A percentile compares a stretch with the other conserved stretches of the same genome.
Evolutionary conservation across 2,888 invertebrate species (phyloP).

Genomic region (Habrosyne pyritoides): DNA sequence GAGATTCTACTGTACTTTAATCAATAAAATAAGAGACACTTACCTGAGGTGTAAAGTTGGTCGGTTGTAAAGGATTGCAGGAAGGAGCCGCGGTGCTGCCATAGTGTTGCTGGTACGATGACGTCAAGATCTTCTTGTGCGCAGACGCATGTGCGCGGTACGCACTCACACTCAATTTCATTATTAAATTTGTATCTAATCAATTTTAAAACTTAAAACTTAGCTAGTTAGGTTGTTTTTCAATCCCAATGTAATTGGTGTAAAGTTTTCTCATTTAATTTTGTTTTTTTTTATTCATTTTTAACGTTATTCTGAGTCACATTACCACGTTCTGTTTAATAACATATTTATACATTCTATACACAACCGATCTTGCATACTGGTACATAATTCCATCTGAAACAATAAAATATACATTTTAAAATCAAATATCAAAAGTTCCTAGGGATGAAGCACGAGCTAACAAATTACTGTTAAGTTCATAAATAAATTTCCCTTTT

Average conservation of each 20-base stretch:
- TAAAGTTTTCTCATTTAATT: background rate
- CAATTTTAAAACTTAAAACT: conserved; percentile 15
- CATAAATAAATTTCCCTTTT: too few relatives aligned
- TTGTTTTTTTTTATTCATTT: background rate
- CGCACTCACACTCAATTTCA: conserved; percentile 95
- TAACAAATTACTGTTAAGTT: too few relatives aligned
- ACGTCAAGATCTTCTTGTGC: conserved; percentile 93
- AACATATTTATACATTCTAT: conserved; percentile 13
- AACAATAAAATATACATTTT: conserved; percentile 30
- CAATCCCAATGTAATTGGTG: background rate
- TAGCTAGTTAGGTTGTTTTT: conserved; percentile 14
- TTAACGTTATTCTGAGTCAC: background rate
- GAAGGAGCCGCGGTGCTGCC: conserved; percentile 87
- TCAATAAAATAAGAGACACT: conserved; percentile 24
- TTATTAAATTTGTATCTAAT: conserved; percentile 47
- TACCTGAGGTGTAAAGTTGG: conserved; percentile 73
- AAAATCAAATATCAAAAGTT: too few relatives aligned
- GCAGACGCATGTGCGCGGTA: conserved; percentile 95
- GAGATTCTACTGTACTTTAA: too few relatives aligned
- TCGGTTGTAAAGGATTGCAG: conserved; percentile 75
- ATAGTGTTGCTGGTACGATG: conserved; percentile 91
- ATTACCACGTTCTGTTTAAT: background rate
- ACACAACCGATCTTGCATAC: conserved; percentile 20
- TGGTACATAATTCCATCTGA: conserved; percentile 32
- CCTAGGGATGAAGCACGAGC: too few relatives aligned